Evolutionary conservation across 2,797 vertebrate genomes (phyloP).

Genomic region (Centroberyx gerrardi): DNA sequence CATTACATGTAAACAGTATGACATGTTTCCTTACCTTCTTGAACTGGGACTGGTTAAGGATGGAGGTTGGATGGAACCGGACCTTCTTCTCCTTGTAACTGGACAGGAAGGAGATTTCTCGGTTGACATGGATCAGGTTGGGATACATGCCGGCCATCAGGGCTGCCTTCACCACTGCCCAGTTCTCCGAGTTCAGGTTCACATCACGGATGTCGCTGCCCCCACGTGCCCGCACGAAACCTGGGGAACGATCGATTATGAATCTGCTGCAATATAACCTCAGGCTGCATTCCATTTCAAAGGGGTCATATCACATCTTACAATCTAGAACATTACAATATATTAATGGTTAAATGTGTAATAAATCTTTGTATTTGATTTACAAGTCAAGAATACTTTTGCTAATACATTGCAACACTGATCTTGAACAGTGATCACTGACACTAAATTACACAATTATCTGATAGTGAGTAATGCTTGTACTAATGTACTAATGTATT

Average conservation of each 20-base stretch:
- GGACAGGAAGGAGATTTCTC: conserved; percentile 82
- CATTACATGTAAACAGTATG: background rate
- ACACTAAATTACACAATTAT: too few species aligned
- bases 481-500: too few species aligned
- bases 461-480: too few species aligned
- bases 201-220: conserved; percentile 93
- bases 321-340: too few species aligned
- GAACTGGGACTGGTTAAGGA: conserved; percentile 89
- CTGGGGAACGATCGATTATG: conserved; percentile 71
- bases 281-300: too few species aligned
- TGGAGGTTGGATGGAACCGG: conserved; percentile 92
- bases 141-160: conserved; percentile 96
- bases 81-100: conserved; percentile 91
- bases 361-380: too few species aligned
- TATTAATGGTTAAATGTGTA: too few species aligned
- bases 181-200: conserved; percentile 97
- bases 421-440: too few species aligned
- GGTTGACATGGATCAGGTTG: conserved; percentile 91
- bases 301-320: background rate
- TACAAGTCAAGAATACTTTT: too few species aligned
- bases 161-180: conserved; percentile 96
- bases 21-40: conserved; percentile 87
- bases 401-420: too few species aligned
- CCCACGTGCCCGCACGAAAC: conserved; percentile 93
- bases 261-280: too few species aligned